These are phyloP conservation scores for Notocelia uddmanniana DNA, from an alignment of 2,888 invertebrate genomes.

Conservation along the genomic window DNA sequence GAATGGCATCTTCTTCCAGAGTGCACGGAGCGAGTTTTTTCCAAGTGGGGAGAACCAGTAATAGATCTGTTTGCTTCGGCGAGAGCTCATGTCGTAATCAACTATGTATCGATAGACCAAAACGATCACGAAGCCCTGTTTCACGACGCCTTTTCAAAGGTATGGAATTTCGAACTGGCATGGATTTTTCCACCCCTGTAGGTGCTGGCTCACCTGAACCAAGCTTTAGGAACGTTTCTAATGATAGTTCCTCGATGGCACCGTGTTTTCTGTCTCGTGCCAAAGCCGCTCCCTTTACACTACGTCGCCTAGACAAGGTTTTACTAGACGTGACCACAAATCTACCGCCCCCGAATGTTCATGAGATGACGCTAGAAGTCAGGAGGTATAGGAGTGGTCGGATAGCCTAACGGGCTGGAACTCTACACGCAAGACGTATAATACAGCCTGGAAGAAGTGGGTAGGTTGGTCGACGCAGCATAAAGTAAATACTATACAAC, in stretches of 20 bases:
- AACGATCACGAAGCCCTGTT: too few species aligned
- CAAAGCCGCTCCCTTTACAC: not conserved
- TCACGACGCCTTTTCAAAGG: too few species aligned
- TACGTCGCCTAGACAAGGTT: slow-evolving; percentile 4
- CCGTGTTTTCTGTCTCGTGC: too few species aligned
- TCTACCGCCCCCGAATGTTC: slow-evolving; percentile 47
- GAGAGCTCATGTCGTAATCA: too few species aligned
- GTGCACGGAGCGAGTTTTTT: too few species aligned
- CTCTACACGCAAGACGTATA: slow-evolving; percentile 44
- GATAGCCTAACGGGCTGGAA: slow-evolving; percentile 32
- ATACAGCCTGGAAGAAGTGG: slow-evolving; percentile 45
- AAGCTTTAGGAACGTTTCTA: slow-evolving; percentile 30
- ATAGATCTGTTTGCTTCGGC: too few species aligned
- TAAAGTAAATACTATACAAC: too few species aligned
- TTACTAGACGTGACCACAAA: too few species aligned
- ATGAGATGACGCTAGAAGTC: slow-evolving; percentile 47
- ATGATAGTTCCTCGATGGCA: too few species aligned
- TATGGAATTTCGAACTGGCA: slow-evolving; percentile 38
- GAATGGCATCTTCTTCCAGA: too few species aligned
- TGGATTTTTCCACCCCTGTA: slow-evolving; percentile 47
- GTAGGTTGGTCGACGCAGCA: slow-evolving; percentile 38
- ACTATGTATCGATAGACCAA: too few species aligned
- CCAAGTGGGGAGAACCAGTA: too few species aligned
- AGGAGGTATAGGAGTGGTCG: slow-evolving; percentile 51
- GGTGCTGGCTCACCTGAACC: slow-evolving; percentile 41